A percentile compares a stretch with the other conserved stretches of the same genome.
These are phyloP conservation scores for Circaetus cinerascens DNA, from an alignment of 2,113 vertebrate species.

Conservation along the genomic window DNA sequence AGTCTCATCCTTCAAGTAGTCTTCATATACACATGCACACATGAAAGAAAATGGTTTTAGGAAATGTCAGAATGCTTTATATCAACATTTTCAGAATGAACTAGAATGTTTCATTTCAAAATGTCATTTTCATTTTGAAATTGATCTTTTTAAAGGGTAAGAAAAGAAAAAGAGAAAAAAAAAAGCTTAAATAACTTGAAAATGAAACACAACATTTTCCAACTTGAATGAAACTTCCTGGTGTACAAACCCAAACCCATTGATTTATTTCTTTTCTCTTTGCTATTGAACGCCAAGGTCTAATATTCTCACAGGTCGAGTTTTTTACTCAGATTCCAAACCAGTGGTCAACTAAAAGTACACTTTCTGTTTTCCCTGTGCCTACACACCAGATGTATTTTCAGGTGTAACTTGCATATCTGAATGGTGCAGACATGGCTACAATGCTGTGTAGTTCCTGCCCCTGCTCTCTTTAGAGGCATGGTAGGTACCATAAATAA, in stretches of 20 bases:
- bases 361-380: neutral
- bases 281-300: neutral
- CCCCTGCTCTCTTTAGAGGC: neutral
- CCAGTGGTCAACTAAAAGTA: neutral
- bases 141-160: constrained; percentile 64
- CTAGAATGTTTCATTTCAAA: constrained; percentile 53
- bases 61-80: constrained; percentile 62
- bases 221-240: neutral
- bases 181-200: constrained; percentile 28
- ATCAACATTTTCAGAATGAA: constrained; percentile 52
- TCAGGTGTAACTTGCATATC: neutral
- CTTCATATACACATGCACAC: constrained; percentile 22
- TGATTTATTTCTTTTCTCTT: neutral
- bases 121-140: constrained; percentile 64
- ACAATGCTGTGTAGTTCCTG: neutral
- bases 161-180: neutral
- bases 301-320: neutral
- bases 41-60: constrained; percentile 58
- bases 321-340: neutral
- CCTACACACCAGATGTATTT: neutral
- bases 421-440: neutral
- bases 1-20: constrained; percentile 60
- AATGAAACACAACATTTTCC: constrained; percentile 2
- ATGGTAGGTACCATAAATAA: neutral
- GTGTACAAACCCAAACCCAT: neutral